These are phyloP conservation scores for Neoaliturus tenellus DNA, from an alignment of 2,888 invertebrate genomes.

Conservation along the genomic window DNA sequence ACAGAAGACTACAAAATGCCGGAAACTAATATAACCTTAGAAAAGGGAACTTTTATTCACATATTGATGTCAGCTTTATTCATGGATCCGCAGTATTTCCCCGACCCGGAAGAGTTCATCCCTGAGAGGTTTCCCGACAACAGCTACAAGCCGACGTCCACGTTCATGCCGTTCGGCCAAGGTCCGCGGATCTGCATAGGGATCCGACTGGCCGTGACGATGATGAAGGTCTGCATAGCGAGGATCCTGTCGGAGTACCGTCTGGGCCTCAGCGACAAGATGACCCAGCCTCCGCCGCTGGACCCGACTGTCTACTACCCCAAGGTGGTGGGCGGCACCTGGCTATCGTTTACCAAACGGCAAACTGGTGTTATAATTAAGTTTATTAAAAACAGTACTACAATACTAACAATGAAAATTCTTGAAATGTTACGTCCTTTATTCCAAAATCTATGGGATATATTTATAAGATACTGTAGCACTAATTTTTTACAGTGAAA, in stretches of 20 bases:
- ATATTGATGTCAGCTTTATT: not conserved
- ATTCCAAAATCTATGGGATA: no score
- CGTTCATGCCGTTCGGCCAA: constrained; percentile 30
- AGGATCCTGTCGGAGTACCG: constrained; percentile 8
- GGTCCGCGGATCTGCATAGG: constrained; percentile 35
- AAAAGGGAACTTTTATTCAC: constrained; percentile 11
- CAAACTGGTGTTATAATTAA: no score
- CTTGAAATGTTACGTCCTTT: no score
- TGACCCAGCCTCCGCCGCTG: not conserved
- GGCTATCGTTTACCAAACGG: constrained; percentile 8
- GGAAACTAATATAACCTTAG: not conserved
- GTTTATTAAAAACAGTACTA: no score
- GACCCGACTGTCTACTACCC: not conserved
- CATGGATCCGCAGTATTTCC: constrained; percentile 17
- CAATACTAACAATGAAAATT: no score
- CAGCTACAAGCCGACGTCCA: constrained; percentile 17
- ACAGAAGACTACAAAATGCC: constrained; percentile 8
- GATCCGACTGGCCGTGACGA: not conserved
- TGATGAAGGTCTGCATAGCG: constrained; percentile 31
- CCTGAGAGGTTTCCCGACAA: constrained; percentile 27
- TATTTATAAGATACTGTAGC: no score
- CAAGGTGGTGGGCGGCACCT: constrained; percentile 15
- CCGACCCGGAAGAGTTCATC: constrained; percentile 4
- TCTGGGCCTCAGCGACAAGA: not conserved
- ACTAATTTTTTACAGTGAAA: no score